phyloP scores from a whole-genome alignment of 2,113 vertebrate genomes.

The Acanthisitta chloris region DNA sequence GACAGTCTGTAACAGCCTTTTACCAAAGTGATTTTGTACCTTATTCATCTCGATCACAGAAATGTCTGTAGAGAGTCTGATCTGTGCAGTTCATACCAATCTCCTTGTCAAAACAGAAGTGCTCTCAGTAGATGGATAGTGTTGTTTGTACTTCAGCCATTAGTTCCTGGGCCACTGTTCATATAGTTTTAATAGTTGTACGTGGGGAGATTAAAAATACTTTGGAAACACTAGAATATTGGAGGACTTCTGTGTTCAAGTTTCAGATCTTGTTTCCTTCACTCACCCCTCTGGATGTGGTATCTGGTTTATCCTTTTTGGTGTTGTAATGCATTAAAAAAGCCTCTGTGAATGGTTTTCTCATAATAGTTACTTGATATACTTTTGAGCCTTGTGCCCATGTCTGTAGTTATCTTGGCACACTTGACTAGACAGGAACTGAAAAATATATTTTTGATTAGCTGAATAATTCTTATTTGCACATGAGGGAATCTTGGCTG shows the following conservation, averaged over 20 bases:
- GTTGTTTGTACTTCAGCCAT: background rate
- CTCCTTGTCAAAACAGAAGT: background rate
- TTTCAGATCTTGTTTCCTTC: background rate
- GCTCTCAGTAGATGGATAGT: background rate
- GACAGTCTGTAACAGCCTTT: background rate
- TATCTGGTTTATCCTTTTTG: background rate
- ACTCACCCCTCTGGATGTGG: background rate
- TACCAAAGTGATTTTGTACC: background rate
- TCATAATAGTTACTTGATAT: background rate
- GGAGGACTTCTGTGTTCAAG: background rate
- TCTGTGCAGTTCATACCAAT: rapidly evolving
- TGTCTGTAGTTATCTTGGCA: background rate
- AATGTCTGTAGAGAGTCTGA: background rate
- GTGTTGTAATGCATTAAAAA: background rate
- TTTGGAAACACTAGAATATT: background rate
- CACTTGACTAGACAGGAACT: background rate
- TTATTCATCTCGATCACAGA: background rate
- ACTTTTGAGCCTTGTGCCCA: background rate
- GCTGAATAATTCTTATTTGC: background rate
- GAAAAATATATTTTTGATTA: background rate
- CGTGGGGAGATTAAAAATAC: background rate
- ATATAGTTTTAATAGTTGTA: background rate
- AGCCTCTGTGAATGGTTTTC: background rate
- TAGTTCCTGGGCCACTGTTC: background rate
- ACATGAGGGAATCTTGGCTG: background rate